Base-by-base conservation (phyloP, 1,140 invertebrate species). In the Drosophila neocordata region DNA sequence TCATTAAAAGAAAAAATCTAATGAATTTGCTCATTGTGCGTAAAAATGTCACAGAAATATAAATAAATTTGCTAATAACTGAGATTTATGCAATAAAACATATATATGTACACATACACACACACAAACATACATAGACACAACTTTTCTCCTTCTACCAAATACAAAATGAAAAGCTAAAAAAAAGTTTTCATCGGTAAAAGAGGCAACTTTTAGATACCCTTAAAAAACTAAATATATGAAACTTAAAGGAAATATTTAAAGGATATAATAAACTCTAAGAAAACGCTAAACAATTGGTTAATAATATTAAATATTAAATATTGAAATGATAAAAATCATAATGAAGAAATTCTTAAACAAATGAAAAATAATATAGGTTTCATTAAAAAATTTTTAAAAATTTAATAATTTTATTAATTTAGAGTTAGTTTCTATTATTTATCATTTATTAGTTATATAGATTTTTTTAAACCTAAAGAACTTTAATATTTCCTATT, bases 11-110 rank as follows among this genome's bases (percentile, higher is more conserved):
- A 51, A 63, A 56, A 18, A 56, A 64, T n/a, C n/a, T n/a, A 73
- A 78, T 78, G 69, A 66, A 69, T 73, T 65, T 69, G 65, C 57
- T 44, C 27, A 59, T 62, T 62, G 52, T 63, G 69, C 77, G 74
- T 83, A 67, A 72, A 80, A 68, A 84, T 77, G 70, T 69, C 71
- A 63, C 41, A 51, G 56, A 51, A 72, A 77, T 69, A 88, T 78
- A 83, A 78, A 89, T 72, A 83, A 78, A 89, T 72, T 73, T 62
- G 52, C 79, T 79, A 88, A 88, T 87, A 87, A 79, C 82, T 52
- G 34, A 70, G 83, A 88, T 88, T 82, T 79, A 82, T 87, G 75
- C 53, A 57, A 35, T 57, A 51, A 67, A 51, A 12, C 27, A 48
- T 7, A 12, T 20, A 35, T 5, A 41, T 4, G 2, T 31, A 71